Conservation (phyloP, 2,113 vertebrate species). For the Cisticola juncidis region DNA sequence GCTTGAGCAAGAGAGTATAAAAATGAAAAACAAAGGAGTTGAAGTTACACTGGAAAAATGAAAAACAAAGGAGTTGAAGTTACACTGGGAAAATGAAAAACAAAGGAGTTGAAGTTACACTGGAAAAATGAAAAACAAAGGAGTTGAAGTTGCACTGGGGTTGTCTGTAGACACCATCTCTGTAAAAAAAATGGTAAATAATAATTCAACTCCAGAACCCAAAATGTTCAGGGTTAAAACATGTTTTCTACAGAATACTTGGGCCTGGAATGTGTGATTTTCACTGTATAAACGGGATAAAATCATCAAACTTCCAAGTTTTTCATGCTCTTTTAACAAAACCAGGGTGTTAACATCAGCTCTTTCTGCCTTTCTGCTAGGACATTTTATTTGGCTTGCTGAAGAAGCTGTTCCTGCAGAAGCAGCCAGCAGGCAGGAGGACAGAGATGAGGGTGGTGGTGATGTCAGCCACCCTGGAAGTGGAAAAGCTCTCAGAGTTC, state of each 20-base stretch:
- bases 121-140: too few species aligned
- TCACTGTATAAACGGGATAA: accelerated
- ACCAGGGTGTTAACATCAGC: accelerated
- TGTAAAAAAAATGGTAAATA: not conserved
- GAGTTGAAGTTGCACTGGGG: not conserved
- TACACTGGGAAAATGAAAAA: not conserved
- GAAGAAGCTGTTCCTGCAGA: constrained; percentile 82
- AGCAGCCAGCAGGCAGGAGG: constrained; percentile 67
- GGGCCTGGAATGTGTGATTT: not conserved
- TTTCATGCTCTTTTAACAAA: not conserved
- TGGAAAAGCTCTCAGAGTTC: constrained; percentile 88
- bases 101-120: not conserved
- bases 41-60: not conserved
- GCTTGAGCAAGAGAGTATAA: not conserved
- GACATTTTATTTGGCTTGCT: constrained; percentile 95
- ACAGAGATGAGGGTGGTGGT: constrained; percentile 87
- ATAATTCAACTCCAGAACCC: not conserved
- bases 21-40: not conserved
- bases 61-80: not conserved
- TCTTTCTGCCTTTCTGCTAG: constrained; percentile 59
- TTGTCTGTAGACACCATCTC: not conserved
- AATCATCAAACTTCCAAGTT: not conserved
- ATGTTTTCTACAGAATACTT: not conserved
- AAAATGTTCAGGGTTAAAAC: accelerated
- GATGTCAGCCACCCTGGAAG: constrained; percentile 97